These are phyloP conservation scores for Heterohyrax brucei DNA, from an alignment of 2,797 vertebrate genomes.

Conservation along the genomic window DNA sequence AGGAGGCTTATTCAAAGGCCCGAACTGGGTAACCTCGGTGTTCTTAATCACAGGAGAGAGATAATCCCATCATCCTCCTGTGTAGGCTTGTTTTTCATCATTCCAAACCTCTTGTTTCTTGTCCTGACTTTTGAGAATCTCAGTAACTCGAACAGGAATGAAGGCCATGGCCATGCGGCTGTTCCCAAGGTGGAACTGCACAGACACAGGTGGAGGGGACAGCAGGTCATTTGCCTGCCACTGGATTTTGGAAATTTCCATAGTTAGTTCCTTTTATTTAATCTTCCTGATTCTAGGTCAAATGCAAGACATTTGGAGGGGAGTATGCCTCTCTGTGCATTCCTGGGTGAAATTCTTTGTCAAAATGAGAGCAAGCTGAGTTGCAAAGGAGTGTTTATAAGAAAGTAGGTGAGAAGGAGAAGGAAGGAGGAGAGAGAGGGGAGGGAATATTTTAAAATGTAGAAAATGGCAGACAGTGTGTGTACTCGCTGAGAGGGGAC, in stretches of 20 bases:
- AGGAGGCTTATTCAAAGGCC: constrained; percentile 46
- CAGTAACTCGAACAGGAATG: neutral
- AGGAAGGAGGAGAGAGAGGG: neutral
- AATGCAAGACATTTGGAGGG: neutral
- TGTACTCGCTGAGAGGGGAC: neutral
- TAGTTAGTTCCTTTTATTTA: neutral
- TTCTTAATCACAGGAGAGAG: neutral
- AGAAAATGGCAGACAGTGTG: neutral
- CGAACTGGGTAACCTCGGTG: neutral
- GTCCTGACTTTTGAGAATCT: constrained; percentile 33
- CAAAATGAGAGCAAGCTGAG: neutral
- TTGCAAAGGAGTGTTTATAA: neutral
- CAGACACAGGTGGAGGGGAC: neutral
- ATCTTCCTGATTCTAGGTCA: constrained; percentile 22
- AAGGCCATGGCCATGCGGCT: neutral
- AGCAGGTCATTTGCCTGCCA: neutral
- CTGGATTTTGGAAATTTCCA: neutral
- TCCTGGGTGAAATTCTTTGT: neutral
- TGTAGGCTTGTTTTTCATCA: constrained; percentile 55
- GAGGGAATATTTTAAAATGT: neutral
- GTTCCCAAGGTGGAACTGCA: neutral
- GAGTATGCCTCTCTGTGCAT: neutral
- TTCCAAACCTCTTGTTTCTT: constrained; percentile 70
- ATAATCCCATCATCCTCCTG: constrained; percentile 19
- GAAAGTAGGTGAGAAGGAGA: neutral